A percentile compares a stretch with the other conserved stretches of the same genome.
phyloP scores from a whole-genome alignment of 2,888 invertebrate genomes.

The Drosophila kuntzei region DNA sequence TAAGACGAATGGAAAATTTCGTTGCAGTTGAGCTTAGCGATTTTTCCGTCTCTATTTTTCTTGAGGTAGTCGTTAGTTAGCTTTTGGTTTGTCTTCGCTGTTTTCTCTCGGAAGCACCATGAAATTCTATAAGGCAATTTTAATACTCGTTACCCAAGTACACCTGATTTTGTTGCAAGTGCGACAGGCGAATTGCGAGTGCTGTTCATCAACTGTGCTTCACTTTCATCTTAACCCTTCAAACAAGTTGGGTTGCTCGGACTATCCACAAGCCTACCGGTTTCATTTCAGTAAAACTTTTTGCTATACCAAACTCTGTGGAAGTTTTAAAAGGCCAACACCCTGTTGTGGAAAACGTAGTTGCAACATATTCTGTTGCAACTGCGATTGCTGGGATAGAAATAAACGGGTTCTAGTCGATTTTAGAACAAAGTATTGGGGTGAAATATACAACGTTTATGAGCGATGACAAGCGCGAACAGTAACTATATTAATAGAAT shows the following conservation, averaged over 20 bases:
- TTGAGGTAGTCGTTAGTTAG: background rate
- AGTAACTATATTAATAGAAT: background rate
- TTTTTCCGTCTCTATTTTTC: background rate
- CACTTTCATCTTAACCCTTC: background rate
- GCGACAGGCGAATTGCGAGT: background rate
- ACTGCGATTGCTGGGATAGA: background rate
- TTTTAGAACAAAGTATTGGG: background rate
- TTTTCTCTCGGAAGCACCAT: background rate
- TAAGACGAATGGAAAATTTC: background rate
- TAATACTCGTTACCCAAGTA: background rate
- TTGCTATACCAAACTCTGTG: slow-evolving; percentile 5
- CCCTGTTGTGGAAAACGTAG: background rate
- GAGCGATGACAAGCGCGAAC: background rate
- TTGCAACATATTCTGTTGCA: slow-evolving; percentile 8
- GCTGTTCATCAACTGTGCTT: background rate
- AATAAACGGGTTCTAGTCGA: background rate
- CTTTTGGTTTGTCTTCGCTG: background rate
- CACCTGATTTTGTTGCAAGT: background rate
- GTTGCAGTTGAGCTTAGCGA: background rate
- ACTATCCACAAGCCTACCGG: background rate
- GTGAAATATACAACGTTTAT: background rate
- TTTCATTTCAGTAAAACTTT: background rate
- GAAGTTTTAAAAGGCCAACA: background rate
- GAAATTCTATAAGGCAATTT: background rate
- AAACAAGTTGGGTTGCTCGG: background rate